Percentiles rank a stretch among this genome's conserved stretches.
These are phyloP conservation scores for Bombus superbus DNA, from an alignment of 1,140 invertebrate species.

Conservation along the genomic window DNA sequence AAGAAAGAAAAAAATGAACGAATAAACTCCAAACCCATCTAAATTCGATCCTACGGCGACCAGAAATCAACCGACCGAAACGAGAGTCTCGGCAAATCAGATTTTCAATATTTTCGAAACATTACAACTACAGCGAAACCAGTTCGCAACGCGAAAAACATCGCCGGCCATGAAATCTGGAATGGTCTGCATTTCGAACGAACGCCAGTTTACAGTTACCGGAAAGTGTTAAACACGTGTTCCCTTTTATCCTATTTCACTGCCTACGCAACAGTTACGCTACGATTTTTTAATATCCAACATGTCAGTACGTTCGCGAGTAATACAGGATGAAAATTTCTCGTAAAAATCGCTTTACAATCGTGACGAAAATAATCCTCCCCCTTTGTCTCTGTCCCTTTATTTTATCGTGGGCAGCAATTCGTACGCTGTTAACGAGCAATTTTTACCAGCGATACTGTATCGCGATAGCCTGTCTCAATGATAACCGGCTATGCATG, in stretches of 20 bases:
- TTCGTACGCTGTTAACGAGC: background rate
- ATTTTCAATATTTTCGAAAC: constrained; percentile 13
- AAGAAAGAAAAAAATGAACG: background rate
- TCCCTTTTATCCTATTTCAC: background rate
- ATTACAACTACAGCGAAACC: background rate
- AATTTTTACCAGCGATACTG: background rate
- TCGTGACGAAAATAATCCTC: background rate
- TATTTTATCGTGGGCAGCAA: background rate
- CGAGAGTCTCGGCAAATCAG: background rate
- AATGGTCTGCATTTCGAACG: too few relatives aligned
- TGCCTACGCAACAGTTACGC: background rate
- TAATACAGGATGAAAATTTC: background rate
- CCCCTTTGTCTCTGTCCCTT: too few relatives aligned
- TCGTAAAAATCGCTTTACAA: background rate
- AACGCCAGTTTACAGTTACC: background rate
- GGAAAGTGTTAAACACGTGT: constrained; percentile 9
- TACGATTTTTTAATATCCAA: background rate
- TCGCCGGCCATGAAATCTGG: too few relatives aligned
- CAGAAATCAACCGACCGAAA: background rate
- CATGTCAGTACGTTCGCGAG: background rate
- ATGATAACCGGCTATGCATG: background rate
- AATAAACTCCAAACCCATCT: background rate
- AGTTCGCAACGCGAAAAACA: background rate
- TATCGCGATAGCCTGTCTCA: too few relatives aligned
- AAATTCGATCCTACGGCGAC: background rate